Evolutionary conservation across 1,140 invertebrate genomes (phyloP).

Genomic region (Trachymyrmex septentrionalis): DNA sequence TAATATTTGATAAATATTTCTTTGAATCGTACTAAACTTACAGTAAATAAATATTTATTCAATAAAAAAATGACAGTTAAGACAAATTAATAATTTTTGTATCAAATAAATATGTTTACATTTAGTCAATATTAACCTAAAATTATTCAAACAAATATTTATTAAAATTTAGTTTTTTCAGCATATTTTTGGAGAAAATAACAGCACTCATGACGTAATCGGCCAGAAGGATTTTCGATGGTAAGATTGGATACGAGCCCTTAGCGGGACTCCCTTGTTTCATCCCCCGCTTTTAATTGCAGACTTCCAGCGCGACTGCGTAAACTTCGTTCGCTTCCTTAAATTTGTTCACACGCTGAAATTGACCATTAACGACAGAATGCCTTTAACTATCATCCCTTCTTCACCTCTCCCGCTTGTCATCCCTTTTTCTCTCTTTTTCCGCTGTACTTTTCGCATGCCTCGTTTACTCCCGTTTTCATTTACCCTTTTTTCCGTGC

Average conservation of each 20-base stretch:
- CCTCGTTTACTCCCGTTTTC: neutral
- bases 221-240: neutral
- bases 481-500: neutral
- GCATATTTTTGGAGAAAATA: no score
- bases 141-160: no score
- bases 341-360: slow-evolving; percentile 1
- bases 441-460: neutral
- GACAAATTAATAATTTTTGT: no score
- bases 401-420: neutral
- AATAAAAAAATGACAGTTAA: no score
- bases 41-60: no score
- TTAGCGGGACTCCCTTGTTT: neutral
- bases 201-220: slow-evolving; percentile 5
- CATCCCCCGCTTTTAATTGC: slow-evolving; percentile 29
- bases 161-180: no score
- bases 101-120: no score
- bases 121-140: no score
- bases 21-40: no score
- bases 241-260: neutral
- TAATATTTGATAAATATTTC: no score
- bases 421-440: neutral
- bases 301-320: neutral
- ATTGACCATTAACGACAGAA: slow-evolving; percentile 34
- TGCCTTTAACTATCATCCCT: neutral
- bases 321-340: neutral